Conservation (phyloP, 2,113 vertebrate genomes). For the Picathartes gymnocephalus region DNA sequence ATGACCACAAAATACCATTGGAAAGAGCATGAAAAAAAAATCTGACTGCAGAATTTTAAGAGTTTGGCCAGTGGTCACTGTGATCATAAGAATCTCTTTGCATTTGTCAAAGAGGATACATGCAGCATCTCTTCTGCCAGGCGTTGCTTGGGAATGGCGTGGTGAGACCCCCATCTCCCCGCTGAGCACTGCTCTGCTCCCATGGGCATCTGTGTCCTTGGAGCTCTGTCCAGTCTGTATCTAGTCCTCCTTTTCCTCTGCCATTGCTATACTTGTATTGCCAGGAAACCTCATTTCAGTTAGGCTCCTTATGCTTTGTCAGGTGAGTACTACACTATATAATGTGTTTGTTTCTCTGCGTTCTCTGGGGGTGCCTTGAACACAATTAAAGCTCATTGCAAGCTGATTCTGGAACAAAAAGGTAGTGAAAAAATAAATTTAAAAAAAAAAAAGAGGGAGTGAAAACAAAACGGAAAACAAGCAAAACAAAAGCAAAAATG, state of each 20-base stretch:
- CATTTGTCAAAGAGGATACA: neutral
- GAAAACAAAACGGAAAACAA: conserved; percentile 14
- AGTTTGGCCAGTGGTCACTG: neutral
- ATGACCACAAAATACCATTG: neutral
- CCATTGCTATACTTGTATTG: conserved; percentile 39
- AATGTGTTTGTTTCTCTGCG: conserved; percentile 75
- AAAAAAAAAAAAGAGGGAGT: neutral
- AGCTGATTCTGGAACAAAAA: conserved; percentile 83
- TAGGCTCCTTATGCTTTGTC: conserved; percentile 64
- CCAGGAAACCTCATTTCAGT: conserved; percentile 68
- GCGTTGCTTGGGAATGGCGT: neutral
- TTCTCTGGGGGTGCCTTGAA: conserved; percentile 87
- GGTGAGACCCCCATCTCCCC: neutral
- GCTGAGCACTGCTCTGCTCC: neutral
- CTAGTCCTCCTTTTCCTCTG: conserved; percentile 54
- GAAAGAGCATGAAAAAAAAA: neutral
- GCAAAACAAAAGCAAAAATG: conserved; percentile 43
- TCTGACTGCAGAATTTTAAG: neutral
- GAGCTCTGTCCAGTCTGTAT: conserved; percentile 36
- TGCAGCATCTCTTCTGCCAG: neutral
- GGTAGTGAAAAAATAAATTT: neutral
- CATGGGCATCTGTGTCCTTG: neutral
- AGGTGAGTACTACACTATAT: conserved; percentile 66
- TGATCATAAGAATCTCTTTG: neutral
- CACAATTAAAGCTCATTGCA: conserved; percentile 66